phyloP scores from a whole-genome alignment of 2,888 invertebrate genomes.

The Cosmia pyralina region DNA sequence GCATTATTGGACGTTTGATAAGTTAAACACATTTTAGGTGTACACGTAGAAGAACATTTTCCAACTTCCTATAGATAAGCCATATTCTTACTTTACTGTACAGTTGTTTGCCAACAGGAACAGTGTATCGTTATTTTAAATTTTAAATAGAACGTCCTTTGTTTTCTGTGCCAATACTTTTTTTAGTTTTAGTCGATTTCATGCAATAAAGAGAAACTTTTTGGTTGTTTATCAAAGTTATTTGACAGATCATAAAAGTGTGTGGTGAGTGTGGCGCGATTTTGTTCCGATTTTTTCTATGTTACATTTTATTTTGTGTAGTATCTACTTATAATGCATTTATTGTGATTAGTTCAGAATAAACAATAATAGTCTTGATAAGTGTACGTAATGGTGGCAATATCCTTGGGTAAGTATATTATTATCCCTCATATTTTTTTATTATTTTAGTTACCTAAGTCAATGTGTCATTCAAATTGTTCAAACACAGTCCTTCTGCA shows the following conservation, averaged over 20 bases:
- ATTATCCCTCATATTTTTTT: background rate
- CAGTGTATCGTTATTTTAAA: background rate
- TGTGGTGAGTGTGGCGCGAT: background rate
- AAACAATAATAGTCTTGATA: background rate
- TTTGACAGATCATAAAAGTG: background rate
- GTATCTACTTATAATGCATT: background rate
- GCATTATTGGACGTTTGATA: background rate
- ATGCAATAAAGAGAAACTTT: constrained; percentile 1
- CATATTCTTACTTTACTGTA: background rate
- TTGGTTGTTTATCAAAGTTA: background rate
- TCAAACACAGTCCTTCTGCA: background rate
- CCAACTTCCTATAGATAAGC: background rate
- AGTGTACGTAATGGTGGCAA: background rate
- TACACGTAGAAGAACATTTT: background rate
- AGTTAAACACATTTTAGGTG: background rate
- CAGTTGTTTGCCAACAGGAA: background rate
- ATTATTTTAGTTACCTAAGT: background rate
- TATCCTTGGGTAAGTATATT: background rate
- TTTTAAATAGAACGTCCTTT: background rate
- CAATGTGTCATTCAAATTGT: too few relatives aligned
- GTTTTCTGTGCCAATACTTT: background rate
- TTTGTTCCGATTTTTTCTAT: background rate
- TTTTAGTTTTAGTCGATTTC: too few relatives aligned
- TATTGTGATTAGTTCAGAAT: background rate
- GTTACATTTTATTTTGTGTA: background rate